These are phyloP conservation scores for Mystacornis crossleyi DNA, from an alignment of 2,113 vertebrate genomes.

Conservation along the genomic window DNA sequence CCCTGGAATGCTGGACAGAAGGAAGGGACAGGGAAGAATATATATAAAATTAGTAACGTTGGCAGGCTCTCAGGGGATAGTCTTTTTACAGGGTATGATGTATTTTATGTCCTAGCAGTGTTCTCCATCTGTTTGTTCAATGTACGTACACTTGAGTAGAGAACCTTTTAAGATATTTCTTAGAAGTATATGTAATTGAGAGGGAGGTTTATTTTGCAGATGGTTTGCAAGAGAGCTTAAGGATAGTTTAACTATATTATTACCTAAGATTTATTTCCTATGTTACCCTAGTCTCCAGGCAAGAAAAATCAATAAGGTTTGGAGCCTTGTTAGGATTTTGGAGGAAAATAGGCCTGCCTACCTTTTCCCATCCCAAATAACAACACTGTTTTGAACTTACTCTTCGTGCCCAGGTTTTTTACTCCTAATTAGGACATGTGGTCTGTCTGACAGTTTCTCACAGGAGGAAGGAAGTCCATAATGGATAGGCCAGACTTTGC, in stretches of 20 bases:
- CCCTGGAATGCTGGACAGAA: background rate
- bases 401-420: background rate
- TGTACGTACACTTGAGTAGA: background rate
- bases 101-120: background rate
- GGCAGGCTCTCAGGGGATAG: background rate
- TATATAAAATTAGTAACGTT: background rate
- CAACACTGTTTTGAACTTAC: background rate
- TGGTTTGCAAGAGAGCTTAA: background rate
- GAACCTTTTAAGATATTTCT: background rate
- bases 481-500: background rate
- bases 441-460: background rate
- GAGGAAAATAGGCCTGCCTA: background rate
- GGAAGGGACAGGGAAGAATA: background rate
- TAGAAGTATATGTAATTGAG: background rate
- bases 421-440: background rate
- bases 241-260: background rate
- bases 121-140: constrained; percentile 11
- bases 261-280: background rate
- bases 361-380: background rate
- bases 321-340: background rate
- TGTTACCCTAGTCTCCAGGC: background rate
- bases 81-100: background rate
- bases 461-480: background rate
- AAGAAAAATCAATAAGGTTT: background rate
- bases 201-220: background rate